Conservation (phyloP, 2,113 vertebrate genomes). For the Malaclemys terrapin region DNA sequence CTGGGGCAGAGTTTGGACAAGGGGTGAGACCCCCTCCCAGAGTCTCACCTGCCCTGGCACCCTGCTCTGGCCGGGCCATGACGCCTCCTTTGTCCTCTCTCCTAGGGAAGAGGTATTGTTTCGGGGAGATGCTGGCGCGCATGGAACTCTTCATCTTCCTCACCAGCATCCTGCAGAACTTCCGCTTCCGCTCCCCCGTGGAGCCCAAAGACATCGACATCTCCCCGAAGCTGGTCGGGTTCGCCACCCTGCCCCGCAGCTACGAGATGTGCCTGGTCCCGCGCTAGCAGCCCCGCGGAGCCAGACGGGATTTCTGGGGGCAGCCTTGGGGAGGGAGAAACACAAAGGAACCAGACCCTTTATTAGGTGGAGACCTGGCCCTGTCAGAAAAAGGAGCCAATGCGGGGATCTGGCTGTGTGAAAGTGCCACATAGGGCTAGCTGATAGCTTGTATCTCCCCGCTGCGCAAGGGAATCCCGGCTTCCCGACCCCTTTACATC, state of each 20-base stretch:
- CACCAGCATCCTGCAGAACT: conserved; percentile 72
- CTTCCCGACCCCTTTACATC: background rate
- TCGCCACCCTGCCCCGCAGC: conserved; percentile 42
- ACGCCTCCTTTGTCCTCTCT: background rate
- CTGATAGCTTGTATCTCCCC: background rate
- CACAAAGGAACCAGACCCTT: background rate
- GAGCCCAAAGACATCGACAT: conserved; percentile 43
- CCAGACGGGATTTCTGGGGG: background rate
- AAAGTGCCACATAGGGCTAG: background rate
- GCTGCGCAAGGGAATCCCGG: background rate
- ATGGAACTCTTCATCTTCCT: background rate
- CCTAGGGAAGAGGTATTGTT: conserved; percentile 66
- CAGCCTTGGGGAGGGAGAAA: background rate
- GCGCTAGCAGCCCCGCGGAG: background rate
- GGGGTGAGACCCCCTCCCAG: background rate
- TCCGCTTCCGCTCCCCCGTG: conserved; percentile 40
- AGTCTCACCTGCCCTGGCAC: background rate
- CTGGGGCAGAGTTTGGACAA: background rate
- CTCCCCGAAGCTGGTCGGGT: conserved; percentile 36
- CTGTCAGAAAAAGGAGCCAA: background rate
- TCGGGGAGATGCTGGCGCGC: conserved; percentile 39
- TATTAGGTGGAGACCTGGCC: background rate
- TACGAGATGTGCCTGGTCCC: conserved; percentile 59
- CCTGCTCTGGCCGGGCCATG: rapidly evolving
- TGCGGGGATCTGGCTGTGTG: background rate